Evolutionary conservation across 2,888 invertebrate genomes (phyloP).

Genomic region (Leucoma salicis): DNA sequence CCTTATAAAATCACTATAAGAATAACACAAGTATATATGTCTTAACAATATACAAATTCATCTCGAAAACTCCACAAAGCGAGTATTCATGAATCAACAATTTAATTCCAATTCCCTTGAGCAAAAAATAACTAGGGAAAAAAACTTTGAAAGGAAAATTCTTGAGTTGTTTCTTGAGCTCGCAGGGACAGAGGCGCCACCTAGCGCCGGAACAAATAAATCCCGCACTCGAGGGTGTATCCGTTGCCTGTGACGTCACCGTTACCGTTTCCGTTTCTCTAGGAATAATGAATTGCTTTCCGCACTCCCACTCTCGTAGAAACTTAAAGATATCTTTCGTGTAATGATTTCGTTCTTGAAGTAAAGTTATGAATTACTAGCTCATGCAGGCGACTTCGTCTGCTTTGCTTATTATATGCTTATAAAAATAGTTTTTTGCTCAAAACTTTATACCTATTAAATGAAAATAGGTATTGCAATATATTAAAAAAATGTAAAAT

Average conservation of each 20-base stretch:
- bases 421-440: too few species aligned
- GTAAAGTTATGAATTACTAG: background rate
- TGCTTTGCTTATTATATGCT: too few species aligned
- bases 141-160: conserved; percentile 1
- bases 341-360: too few species aligned
- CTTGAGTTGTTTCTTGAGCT: conserved; percentile 6
- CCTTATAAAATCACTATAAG: background rate
- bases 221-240: conserved; percentile 30
- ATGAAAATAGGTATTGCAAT: too few species aligned
- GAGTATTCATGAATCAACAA: conserved; percentile 1
- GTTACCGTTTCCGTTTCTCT: conserved; percentile 27
- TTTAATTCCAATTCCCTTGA: background rate
- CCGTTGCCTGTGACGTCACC: conserved; percentile 27
- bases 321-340: too few species aligned
- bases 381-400: too few species aligned
- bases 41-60: background rate
- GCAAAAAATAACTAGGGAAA: conserved; percentile 2
- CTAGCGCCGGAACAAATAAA: conserved; percentile 35
- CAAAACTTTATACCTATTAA: too few species aligned
- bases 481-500: too few species aligned
- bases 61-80: background rate
- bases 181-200: conserved; percentile 20
- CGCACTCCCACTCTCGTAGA: conserved; percentile 4
- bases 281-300: conserved; percentile 26
- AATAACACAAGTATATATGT: background rate